Conservation (phyloP, 2,113 vertebrate species). For the Alosa alosa region DNA sequence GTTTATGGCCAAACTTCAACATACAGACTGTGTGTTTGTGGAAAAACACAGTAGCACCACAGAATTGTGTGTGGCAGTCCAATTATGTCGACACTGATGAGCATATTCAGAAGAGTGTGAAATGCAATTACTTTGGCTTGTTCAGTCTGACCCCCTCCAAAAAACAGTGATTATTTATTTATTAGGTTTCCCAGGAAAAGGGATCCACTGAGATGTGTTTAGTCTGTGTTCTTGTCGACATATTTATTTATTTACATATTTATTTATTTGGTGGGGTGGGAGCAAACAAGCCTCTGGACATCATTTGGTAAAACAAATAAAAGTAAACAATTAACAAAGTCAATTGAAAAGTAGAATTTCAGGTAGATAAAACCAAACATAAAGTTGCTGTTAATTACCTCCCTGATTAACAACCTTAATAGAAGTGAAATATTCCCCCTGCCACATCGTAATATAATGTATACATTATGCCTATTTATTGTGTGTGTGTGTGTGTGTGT, state of each 20-base stretch:
- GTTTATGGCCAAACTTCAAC: background rate
- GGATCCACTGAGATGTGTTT: background rate
- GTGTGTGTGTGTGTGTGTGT: background rate
- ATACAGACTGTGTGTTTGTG: background rate
- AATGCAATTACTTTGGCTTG: conserved; percentile 7
- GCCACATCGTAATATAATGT: background rate
- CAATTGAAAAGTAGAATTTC: background rate
- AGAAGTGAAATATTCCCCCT: background rate
- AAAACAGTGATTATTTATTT: background rate
- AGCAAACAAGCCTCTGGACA: background rate
- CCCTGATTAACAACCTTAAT: background rate
- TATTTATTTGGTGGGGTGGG: background rate
- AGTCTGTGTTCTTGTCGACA: background rate
- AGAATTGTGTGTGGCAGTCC: background rate
- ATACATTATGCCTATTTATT: background rate
- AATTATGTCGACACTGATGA: conserved; percentile 2
- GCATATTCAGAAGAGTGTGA: conserved; percentile 15
- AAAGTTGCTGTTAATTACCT: background rate
- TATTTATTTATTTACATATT: background rate
- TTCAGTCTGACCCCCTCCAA: conserved; percentile 1
- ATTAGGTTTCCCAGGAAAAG: background rate
- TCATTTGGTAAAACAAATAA: background rate
- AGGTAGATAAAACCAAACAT: background rate
- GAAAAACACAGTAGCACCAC: background rate
- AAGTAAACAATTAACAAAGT: background rate